Conservation (phyloP, 1,140 invertebrate genomes). For the Drosophila baimaii region DNA sequence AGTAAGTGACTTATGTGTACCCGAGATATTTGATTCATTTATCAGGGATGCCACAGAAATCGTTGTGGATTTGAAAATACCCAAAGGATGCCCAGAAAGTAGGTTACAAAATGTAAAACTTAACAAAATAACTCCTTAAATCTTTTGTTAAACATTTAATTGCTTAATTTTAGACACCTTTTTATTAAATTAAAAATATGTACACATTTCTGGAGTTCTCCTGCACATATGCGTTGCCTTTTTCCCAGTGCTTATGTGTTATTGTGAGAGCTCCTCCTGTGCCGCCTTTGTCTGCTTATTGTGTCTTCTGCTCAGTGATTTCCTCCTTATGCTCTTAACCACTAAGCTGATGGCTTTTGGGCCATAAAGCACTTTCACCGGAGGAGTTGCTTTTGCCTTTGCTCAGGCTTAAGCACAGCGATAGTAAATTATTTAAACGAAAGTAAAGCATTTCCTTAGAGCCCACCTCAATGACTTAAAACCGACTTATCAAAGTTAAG, state of each 20-base stretch:
- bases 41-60: too few relatives aligned
- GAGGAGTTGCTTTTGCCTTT: constrained; percentile 8
- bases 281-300: constrained; percentile 14
- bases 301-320: constrained; percentile 55
- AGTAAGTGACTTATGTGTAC: too few relatives aligned
- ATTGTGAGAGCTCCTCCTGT: background rate
- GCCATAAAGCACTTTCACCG: constrained; percentile 34
- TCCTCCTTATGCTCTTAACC: constrained; percentile 56
- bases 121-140: too few relatives aligned
- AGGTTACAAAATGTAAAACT: too few relatives aligned
- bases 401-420: constrained; percentile 17
- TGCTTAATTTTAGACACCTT: background rate
- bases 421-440: constrained; percentile 26
- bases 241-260: constrained; percentile 15
- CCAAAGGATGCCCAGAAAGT: too few relatives aligned
- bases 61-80: too few relatives aligned
- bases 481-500: constrained; percentile 3
- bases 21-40: too few relatives aligned
- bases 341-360: constrained; percentile 56
- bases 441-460: background rate
- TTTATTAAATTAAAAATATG: background rate
- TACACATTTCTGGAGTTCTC: accelerated
- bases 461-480: constrained; percentile 7
- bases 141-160: background rate
- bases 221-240: background rate